Evolutionary conservation across 2,113 vertebrate genomes (phyloP).

Genomic region (Saiga tatarica): DNA sequence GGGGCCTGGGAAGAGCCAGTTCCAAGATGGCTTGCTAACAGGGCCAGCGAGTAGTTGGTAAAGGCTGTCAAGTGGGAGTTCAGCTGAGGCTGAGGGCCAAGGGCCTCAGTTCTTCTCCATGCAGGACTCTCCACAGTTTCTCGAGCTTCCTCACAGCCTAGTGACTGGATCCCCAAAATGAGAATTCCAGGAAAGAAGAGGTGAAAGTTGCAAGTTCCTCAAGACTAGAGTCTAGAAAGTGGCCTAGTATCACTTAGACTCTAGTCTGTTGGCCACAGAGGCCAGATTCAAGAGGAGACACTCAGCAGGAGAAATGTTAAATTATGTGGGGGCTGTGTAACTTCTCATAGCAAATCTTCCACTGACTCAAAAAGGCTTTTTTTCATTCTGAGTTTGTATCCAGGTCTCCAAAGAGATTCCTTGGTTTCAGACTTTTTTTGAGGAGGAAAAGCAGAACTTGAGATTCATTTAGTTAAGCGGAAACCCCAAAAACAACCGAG

Average conservation of each 20-base stretch:
- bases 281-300: background rate
- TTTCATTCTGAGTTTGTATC: background rate
- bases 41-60: background rate
- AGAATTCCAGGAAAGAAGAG: background rate
- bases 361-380: background rate
- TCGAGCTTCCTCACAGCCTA: background rate
- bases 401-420: background rate
- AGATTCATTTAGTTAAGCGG: constrained; percentile 68
- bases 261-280: background rate
- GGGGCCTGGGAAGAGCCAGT: background rate
- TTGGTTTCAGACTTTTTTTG: background rate
- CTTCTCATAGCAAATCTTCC: background rate
- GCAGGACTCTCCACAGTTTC: background rate
- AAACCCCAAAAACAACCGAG: constrained; percentile 45
- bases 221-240: background rate
- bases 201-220: background rate
- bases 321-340: background rate
- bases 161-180: background rate
- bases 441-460: constrained; percentile 50
- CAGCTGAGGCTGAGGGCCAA: background rate
- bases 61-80: background rate
- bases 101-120: background rate
- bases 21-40: background rate
- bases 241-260: background rate
- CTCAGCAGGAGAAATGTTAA: background rate